These are phyloP conservation scores for Aphelenchoides fujianensis DNA, from an alignment of 1,140 invertebrate genomes.

Conservation along the genomic window DNA sequence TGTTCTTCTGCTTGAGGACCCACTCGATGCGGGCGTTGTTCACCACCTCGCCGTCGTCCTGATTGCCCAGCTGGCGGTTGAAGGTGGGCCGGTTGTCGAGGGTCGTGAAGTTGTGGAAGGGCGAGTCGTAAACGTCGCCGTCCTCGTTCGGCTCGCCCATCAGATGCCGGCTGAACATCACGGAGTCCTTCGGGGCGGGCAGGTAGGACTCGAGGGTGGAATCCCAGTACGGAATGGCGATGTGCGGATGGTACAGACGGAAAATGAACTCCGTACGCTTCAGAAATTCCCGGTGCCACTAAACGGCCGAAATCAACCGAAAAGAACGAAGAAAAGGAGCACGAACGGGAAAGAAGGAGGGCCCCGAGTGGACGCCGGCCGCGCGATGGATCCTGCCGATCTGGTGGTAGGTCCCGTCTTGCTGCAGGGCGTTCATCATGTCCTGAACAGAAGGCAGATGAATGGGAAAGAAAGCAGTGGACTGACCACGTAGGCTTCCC, in stretches of 20 bases:
- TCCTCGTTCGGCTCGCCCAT: constrained; percentile 51
- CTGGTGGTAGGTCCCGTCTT: constrained; percentile 40
- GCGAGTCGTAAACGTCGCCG: constrained; percentile 46
- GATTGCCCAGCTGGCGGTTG: constrained; percentile 41
- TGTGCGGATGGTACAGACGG: constrained; percentile 48
- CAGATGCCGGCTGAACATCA: constrained; percentile 62
- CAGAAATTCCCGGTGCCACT: constrained; percentile 55
- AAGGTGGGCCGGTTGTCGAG: constrained; percentile 48
- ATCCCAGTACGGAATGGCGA: constrained; percentile 64
- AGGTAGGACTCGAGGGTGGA: constrained; percentile 61
- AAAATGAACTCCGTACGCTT: constrained; percentile 54
- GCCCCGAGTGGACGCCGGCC: constrained; percentile 56
- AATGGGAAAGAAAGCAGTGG: constrained; percentile 48
- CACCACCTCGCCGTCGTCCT: constrained; percentile 52
- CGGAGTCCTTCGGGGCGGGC: constrained; percentile 58
- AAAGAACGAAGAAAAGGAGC: too few species aligned
- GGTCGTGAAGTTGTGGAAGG: constrained; percentile 55
- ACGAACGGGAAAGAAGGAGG: constrained; percentile 51
- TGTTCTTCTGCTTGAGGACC: constrained; percentile 44
- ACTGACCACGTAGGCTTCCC: constrained; percentile 48
- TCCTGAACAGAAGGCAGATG: constrained; percentile 56
- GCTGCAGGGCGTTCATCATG: constrained; percentile 45
- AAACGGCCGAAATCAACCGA: background rate
- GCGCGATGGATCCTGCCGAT: constrained; percentile 44
- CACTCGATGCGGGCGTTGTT: constrained; percentile 54